Percentiles rank a stretch among this genome's conserved stretches.
phyloP scores from a whole-genome alignment of 1,140 invertebrate genomes.

The Caerostris darwini region DNA sequence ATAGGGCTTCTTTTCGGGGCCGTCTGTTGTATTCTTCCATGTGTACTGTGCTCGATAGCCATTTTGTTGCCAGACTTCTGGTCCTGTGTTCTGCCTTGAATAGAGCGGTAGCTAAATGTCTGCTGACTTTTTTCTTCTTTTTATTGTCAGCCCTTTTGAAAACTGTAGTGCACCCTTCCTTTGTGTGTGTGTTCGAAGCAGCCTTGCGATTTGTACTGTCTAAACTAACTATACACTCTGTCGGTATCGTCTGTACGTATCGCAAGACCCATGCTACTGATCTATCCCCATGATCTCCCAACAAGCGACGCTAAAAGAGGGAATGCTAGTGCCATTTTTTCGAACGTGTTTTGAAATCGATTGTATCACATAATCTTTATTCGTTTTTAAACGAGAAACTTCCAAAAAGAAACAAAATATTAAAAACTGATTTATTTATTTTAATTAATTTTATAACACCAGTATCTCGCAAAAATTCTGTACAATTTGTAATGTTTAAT shows the following conservation, averaged over 20 bases:
- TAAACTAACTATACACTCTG: background rate
- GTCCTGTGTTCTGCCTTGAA: slow-evolving; percentile 12
- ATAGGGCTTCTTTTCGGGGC: slow-evolving; percentile 59
- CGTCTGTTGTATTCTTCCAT: slow-evolving; percentile 48
- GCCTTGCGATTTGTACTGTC: slow-evolving; percentile 49
- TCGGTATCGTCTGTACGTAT: background rate
- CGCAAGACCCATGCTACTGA: background rate
- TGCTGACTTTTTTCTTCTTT: slow-evolving; percentile 14
- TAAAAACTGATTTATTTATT: too few species aligned
- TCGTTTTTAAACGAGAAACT: too few species aligned
- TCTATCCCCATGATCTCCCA: background rate
- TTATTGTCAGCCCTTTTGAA: background rate
- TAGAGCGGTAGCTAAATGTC: slow-evolving; percentile 50
- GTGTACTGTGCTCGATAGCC: slow-evolving; percentile 58
- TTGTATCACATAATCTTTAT: too few species aligned
- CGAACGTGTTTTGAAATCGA: too few species aligned
- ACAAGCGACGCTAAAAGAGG: too few species aligned
- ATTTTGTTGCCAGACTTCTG: slow-evolving; percentile 59
- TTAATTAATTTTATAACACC: too few species aligned
- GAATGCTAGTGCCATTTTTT: too few species aligned
- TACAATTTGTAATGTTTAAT: too few species aligned
- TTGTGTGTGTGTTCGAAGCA: slow-evolving; percentile 2
- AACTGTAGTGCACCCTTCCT: slow-evolving; percentile 46
- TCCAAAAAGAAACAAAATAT: too few species aligned
- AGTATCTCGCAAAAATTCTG: too few species aligned